phyloP scores from a whole-genome alignment of 2,888 invertebrate genomes.

The Glaucopsyche alexis region DNA sequence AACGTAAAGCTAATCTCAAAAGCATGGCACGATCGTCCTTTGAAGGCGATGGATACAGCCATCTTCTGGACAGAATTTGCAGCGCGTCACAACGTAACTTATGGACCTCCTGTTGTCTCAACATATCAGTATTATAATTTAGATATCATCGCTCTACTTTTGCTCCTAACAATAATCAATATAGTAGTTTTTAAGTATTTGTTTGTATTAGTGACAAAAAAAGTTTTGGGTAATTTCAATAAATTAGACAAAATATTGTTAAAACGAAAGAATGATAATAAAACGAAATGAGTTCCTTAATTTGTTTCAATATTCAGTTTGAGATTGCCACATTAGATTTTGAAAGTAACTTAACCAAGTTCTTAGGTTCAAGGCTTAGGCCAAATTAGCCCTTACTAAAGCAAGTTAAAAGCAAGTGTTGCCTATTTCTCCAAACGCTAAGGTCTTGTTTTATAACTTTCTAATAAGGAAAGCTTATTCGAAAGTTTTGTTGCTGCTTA shows the following conservation, averaged over 20 bases:
- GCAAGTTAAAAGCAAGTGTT: no score
- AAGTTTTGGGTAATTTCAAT: constrained; percentile 29
- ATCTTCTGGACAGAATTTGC: constrained; percentile 84
- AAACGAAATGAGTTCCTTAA: neutral
- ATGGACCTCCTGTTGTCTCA: constrained; percentile 76
- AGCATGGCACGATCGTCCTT: constrained; percentile 80
- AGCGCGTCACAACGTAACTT: constrained; percentile 72
- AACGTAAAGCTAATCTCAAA: constrained; percentile 71
- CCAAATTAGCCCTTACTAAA: neutral
- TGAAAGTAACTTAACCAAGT: neutral
- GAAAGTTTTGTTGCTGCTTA: no score
- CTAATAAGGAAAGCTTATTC: no score
- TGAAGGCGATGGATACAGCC: constrained; percentile 80
- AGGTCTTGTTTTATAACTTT: no score
- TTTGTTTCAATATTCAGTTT: neutral
- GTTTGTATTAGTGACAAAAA: constrained; percentile 38
- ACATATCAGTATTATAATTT: constrained; percentile 74
- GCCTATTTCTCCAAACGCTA: no score
- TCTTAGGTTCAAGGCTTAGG: neutral
- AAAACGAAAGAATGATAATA: neutral
- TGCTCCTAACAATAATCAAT: constrained; percentile 40
- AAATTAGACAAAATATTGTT: neutral
- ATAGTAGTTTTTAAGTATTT: constrained; percentile 38
- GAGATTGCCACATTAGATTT: neutral
- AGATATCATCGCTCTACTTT: constrained; percentile 47